These are phyloP conservation scores for Chlorocebus sabaeus DNA, from an alignment of 2,113 vertebrate genomes.

Conservation along the genomic window DNA sequence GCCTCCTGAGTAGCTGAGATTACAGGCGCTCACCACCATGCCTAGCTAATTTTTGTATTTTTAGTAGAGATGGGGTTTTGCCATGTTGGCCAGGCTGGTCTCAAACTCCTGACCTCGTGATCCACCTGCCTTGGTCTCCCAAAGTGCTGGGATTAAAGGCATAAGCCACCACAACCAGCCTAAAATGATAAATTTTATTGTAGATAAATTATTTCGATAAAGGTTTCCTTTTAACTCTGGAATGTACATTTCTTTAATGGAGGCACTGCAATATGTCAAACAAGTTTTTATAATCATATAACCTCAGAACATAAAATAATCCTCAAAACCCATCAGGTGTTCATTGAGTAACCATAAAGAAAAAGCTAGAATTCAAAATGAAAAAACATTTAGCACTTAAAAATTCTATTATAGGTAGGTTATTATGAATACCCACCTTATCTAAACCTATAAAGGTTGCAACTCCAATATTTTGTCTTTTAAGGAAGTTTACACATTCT, in stretches of 20 bases:
- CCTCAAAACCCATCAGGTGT: neutral
- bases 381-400: neutral
- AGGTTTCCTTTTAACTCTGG: too few species aligned
- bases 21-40: too few species aligned
- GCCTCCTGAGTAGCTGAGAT: too few species aligned
- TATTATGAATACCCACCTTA: slow-evolving; percentile 85
- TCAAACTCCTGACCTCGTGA: too few species aligned
- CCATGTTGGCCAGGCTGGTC: too few species aligned
- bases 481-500: slow-evolving; percentile 94
- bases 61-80: too few species aligned
- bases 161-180: too few species aligned
- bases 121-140: too few species aligned
- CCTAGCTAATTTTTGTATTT: too few species aligned
- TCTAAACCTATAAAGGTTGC: slow-evolving; percentile 97
- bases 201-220: neutral
- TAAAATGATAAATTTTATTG: neutral
- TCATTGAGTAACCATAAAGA: neutral
- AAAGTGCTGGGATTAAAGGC: too few species aligned
- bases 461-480: slow-evolving; percentile 89
- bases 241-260: too few species aligned
- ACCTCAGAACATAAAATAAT: neutral
- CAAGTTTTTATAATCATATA: neutral
- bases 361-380: neutral
- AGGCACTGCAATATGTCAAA: neutral
- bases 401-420: neutral